Evolutionary conservation across 2,888 invertebrate genomes (phyloP).

Genomic region (Hydroisotoma schaefferi): DNA sequence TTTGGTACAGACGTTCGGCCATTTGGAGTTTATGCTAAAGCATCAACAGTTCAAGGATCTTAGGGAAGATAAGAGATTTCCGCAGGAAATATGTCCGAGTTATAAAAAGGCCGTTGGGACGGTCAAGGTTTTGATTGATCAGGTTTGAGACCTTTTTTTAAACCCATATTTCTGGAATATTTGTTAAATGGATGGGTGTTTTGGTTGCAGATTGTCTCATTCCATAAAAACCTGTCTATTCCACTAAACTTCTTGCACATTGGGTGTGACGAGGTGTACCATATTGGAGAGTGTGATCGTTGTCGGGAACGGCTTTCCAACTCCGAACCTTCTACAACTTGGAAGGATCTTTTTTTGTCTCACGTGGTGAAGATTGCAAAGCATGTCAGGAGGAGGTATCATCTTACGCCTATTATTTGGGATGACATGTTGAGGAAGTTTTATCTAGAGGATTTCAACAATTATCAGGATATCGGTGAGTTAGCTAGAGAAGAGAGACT

Average conservation of each 20-base stretch:
- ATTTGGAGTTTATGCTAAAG: slow-evolving; percentile 57
- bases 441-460: slow-evolving; percentile 30
- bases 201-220: too few relatives aligned
- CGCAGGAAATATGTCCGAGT: slow-evolving; percentile 56
- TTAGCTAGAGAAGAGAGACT: too few relatives aligned
- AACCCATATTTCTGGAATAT: neutral
- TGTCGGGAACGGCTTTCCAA: neutral
- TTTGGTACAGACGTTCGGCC: slow-evolving; percentile 57
- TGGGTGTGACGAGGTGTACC: too few relatives aligned
- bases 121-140: slow-evolving; percentile 51
- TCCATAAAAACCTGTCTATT: too few relatives aligned
- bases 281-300: neutral
- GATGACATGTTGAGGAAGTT: slow-evolving; percentile 72
- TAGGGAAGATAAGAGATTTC: slow-evolving; percentile 53
- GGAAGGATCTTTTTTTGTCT: slow-evolving; percentile 61
- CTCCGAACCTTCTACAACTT: slow-evolving; percentile 48
- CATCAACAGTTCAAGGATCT: slow-evolving; percentile 52
- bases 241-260: too few relatives aligned
- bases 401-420: slow-evolving; percentile 65
- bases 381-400: slow-evolving; percentile 60
- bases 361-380: slow-evolving; percentile 62
- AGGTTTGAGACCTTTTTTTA: slow-evolving; percentile 39
- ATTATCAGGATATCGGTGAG: slow-evolving; percentile 27
- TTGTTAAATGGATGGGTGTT: too few relatives aligned
- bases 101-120: slow-evolving; percentile 51